Evolutionary conservation across 2,888 invertebrate genomes (phyloP).

Genomic region (Philopedon plagiatum): DNA sequence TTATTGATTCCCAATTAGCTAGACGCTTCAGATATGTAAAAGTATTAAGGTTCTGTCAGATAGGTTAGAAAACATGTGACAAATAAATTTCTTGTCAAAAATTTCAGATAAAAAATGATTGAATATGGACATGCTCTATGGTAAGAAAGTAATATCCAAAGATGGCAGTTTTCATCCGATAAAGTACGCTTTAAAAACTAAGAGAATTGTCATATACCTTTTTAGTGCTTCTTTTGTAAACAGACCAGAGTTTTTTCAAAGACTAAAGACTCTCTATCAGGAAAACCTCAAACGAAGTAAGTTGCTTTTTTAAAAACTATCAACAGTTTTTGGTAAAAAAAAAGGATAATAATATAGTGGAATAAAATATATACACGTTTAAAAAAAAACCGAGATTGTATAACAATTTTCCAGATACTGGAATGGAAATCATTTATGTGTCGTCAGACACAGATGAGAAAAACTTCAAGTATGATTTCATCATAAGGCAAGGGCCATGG

Average conservation of each 20-base stretch:
- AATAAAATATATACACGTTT: no score
- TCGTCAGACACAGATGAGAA: conserved; percentile 54
- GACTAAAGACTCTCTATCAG: conserved; percentile 52
- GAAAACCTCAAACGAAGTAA: conserved; percentile 53
- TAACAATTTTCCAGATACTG: conserved; percentile 26
- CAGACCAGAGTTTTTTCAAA: conserved; percentile 47
- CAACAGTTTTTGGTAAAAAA: no score
- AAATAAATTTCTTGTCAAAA: no score
- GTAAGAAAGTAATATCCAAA: conserved; percentile 50
- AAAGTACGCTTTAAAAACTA: conserved; percentile 47
- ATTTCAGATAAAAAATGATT: no score
- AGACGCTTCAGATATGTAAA: no score
- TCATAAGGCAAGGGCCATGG: conserved; percentile 55
- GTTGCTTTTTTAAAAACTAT: no score
- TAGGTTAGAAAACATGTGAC: no score
- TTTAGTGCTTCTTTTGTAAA: conserved; percentile 54
- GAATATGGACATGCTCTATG: conserved; percentile 54
- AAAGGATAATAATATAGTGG: no score
- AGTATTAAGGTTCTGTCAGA: no score
- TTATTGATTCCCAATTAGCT: no score
- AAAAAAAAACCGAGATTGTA: no score
- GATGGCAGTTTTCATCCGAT: conserved; percentile 49
- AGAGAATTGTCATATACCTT: conserved; percentile 53
- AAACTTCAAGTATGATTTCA: conserved; percentile 49
- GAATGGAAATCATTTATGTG: conserved; percentile 57